phyloP scores from a whole-genome alignment of 37 sponge, comb jelly and placozoan genomes.

The Geodia barretti region DNA sequence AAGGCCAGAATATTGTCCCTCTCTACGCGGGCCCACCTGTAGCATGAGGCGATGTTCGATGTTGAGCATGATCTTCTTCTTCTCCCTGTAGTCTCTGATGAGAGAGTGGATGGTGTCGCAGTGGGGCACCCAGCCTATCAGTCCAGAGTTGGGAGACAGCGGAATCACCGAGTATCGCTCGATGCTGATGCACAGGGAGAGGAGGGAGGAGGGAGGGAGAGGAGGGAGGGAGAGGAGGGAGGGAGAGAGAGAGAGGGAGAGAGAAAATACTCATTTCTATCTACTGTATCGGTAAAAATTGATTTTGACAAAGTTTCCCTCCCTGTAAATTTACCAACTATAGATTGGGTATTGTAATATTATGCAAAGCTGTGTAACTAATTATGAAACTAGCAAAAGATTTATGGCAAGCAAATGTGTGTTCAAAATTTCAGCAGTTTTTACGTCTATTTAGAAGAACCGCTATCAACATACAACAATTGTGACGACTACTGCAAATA shows the following conservation, averaged over 20 bases:
- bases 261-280: not conserved
- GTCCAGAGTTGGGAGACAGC: slow-evolving; percentile 95
- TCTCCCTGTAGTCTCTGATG: slow-evolving; percentile 95
- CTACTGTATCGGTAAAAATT: not conserved
- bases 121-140: slow-evolving; percentile 98
- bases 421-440: too few relatives aligned
- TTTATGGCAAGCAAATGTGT: too few relatives aligned
- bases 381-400: too few relatives aligned
- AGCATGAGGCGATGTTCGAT: slow-evolving; percentile 94
- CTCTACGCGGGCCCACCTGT: too few relatives aligned
- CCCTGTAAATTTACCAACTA: too few relatives aligned
- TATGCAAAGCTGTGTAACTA: too few relatives aligned
- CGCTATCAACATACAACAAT: too few relatives aligned
- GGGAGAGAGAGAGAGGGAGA: not conserved
- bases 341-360: too few relatives aligned
- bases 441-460: too few relatives aligned
- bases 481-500: too few relatives aligned
- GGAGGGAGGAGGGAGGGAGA: not conserved
- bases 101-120: slow-evolving; percentile 98
- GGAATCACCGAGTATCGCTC: slow-evolving; percentile 97
- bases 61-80: slow-evolving; percentile 91
- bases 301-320: not conserved
- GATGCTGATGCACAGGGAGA: slow-evolving; percentile 56
- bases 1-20: too few relatives aligned
- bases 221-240: not conserved